These are phyloP conservation scores for Bombus waltoni DNA, from an alignment of 1,140 invertebrate genomes.

Conservation along the genomic window DNA sequence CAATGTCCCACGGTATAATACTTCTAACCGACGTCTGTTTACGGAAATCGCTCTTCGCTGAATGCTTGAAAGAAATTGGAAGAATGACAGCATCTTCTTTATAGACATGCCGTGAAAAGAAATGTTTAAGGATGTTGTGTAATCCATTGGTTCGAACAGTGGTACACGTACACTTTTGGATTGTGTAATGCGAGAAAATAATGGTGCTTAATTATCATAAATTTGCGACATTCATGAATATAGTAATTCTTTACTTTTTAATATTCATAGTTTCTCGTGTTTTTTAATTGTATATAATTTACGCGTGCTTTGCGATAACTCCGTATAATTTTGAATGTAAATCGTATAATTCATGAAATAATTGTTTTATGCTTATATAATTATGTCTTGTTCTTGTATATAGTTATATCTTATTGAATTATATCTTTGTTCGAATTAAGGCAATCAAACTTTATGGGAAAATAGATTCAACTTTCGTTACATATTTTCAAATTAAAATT, in stretches of 20 bases:
- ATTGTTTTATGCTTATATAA: too few species aligned
- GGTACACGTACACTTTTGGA: not conserved
- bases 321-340: too few species aligned
- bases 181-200: not conserved
- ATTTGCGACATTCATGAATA: not conserved
- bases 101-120: not conserved
- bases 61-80: not conserved
- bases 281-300: not conserved
- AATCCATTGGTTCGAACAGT: not conserved
- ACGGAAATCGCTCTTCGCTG: not conserved
- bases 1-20: not conserved
- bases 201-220: not conserved
- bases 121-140: not conserved
- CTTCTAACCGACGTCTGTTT: not conserved
- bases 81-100: not conserved
- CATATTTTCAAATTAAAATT: too few species aligned
- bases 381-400: too few species aligned
- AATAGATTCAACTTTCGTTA: too few species aligned
- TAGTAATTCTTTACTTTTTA: not conserved
- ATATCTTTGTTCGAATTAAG: too few species aligned
- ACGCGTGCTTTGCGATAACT: too few species aligned
- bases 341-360: too few species aligned
- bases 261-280: not conserved
- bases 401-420: too few species aligned
- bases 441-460: too few species aligned